These are phyloP conservation scores for Xanthia togata DNA, from an alignment of 2,888 invertebrate genomes.

Conservation along the genomic window DNA sequence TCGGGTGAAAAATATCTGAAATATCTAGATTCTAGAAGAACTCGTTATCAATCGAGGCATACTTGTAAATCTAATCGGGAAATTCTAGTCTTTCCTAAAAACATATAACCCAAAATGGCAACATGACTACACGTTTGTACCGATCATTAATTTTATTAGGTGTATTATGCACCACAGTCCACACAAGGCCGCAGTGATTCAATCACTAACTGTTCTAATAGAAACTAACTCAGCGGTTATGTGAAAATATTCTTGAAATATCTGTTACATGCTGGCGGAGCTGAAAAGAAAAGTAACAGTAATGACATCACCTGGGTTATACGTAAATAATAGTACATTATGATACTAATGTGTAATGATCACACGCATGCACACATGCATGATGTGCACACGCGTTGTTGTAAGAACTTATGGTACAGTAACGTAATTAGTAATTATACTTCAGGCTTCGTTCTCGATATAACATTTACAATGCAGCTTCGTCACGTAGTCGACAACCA, in stretches of 20 bases:
- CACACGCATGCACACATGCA: no score
- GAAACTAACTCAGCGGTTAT: slow-evolving; percentile 4
- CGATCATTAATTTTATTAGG: slow-evolving; percentile 15
- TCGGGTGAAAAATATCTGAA: neutral
- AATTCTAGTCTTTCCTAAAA: neutral
- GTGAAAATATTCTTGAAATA: slow-evolving; percentile 15
- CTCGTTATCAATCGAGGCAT: neutral
- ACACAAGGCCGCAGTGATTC: slow-evolving; percentile 52
- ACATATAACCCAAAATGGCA: neutral
- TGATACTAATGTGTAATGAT: no score
- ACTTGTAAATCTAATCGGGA: neutral
- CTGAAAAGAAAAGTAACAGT: neutral
- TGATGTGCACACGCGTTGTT: no score
- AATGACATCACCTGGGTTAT: neutral
- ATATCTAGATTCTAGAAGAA: neutral
- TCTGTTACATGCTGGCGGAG: neutral
- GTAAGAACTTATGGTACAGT: no score
- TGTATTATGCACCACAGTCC: slow-evolving; percentile 16
- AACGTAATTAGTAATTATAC: no score
- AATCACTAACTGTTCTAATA: slow-evolving; percentile 50
- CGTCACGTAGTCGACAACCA: no score
- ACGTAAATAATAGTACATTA: neutral
- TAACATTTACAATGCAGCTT: no score
- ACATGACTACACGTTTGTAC: neutral
- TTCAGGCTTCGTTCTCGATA: no score